These are phyloP conservation scores for Gavia stellata DNA, from an alignment of 2,113 vertebrate genomes.

Conservation along the genomic window DNA sequence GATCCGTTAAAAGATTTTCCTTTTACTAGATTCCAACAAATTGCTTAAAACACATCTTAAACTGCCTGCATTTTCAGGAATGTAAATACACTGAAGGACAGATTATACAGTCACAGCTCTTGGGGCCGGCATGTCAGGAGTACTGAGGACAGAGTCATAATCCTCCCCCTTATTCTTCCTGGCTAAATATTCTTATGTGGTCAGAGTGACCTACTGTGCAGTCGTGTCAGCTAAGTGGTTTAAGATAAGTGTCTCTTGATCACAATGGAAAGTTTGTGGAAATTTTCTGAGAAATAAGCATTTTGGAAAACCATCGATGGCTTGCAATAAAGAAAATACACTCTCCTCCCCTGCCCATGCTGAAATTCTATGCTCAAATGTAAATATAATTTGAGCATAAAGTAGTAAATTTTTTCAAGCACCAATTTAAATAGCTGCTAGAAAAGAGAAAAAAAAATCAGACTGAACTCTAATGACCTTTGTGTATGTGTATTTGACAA, in stretches of 20 bases:
- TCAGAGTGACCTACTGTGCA: slow-evolving; percentile 17
- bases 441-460: neutral
- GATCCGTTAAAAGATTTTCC: neutral
- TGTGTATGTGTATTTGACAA: slow-evolving; percentile 21
- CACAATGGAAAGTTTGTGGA: slow-evolving; percentile 18
- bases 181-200: neutral
- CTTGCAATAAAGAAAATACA: neutral
- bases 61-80: slow-evolving; percentile 27
- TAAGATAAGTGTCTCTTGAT: slow-evolving; percentile 28
- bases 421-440: neutral
- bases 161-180: neutral
- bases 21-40: slow-evolving; percentile 21
- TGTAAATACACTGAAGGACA: slow-evolving; percentile 21
- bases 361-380: slow-evolving; percentile 46
- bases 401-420: neutral
- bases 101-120: neutral
- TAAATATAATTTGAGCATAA: slow-evolving; percentile 21
- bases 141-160: neutral
- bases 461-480: slow-evolving; percentile 26
- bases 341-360: neutral
- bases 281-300: slow-evolving; percentile 33
- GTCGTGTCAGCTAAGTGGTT: neutral
- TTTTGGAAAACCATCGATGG: neutral
- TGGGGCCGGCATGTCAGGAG: neutral
- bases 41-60: neutral